Conservation (phyloP, 1,140 invertebrate species). For the Patella vulgata region DNA sequence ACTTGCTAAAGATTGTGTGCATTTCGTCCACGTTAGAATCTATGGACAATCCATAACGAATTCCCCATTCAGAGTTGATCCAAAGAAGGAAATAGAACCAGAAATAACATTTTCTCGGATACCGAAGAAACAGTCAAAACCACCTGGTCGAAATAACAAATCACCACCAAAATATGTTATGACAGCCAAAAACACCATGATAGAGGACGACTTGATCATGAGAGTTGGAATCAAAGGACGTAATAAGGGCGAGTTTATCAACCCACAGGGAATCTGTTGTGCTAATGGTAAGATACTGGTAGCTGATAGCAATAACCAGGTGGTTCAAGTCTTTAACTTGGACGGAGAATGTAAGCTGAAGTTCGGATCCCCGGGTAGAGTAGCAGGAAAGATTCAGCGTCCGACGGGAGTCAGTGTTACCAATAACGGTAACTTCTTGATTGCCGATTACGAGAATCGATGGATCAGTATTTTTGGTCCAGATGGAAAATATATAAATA, state of each 20-base stretch:
- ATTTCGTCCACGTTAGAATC: no score
- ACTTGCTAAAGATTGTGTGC: no score
- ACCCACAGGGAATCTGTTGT: conserved; percentile 70
- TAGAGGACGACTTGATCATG: conserved; percentile 68
- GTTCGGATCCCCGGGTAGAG: conserved; percentile 70
- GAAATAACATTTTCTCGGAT: no score
- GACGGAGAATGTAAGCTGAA: conserved; percentile 60
- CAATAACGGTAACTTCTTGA: conserved; percentile 70
- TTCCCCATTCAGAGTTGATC: no score
- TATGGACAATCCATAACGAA: no score
- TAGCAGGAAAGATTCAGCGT: conserved; percentile 70
- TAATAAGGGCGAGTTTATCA: conserved; percentile 72
- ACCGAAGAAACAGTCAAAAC: no score
- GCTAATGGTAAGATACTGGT: conserved; percentile 68
- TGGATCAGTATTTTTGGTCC: conserved; percentile 71
- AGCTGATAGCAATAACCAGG: conserved; percentile 73
- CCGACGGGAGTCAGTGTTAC: conserved; percentile 71
- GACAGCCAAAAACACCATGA: conserved; percentile 62
- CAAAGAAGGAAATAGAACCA: no score
- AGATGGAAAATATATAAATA: conserved; percentile 71
- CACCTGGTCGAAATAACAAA: no score
- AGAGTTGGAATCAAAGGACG: conserved; percentile 69
- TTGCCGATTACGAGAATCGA: conserved; percentile 74
- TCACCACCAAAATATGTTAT: no score
- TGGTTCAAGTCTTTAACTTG: conserved; percentile 66